These are phyloP conservation scores for Zootermopsis nevadensis DNA, from an alignment of 2,888 invertebrate genomes.

Conservation along the genomic window DNA sequence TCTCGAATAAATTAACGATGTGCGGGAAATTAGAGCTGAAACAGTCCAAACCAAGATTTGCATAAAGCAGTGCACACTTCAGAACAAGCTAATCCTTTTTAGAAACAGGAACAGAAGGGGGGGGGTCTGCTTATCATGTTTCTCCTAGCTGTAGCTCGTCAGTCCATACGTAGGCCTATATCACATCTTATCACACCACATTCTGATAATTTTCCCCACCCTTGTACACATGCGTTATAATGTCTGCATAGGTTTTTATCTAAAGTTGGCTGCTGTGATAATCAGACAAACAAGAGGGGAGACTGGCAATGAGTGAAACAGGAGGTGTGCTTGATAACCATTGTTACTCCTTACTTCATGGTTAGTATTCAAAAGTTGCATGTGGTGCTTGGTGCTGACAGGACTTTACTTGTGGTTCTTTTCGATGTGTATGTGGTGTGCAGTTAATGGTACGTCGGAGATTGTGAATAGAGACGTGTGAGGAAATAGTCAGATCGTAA, in stretches of 20 bases:
- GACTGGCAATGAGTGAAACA: neutral
- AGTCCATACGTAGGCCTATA: neutral
- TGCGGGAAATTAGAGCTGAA: no score
- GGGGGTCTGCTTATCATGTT: conserved; percentile 1
- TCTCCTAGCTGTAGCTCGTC: neutral
- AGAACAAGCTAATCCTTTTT: neutral
- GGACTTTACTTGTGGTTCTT: neutral
- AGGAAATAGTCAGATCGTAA: no score
- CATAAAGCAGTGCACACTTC: no score
- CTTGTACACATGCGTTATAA: neutral
- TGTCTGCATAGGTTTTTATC: conserved; percentile 10
- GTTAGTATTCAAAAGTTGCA: conserved; percentile 5
- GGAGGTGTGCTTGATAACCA: conserved; percentile 26
- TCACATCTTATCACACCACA: neutral
- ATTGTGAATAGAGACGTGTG: no score
- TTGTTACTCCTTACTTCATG: neutral
- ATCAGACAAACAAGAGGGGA: conserved; percentile 14
- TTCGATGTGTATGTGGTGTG: no score
- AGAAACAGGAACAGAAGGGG: neutral
- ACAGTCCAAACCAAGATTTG: no score
- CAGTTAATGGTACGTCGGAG: neutral
- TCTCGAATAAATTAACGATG: no score
- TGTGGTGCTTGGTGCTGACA: neutral
- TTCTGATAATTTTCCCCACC: conserved; percentile 9
- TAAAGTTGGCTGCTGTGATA: conserved; percentile 23